A percentile compares a stretch with the other conserved stretches of the same genome.
Evolutionary conservation across 2,113 vertebrate species (phyloP).

Genomic region (Ia io): DNA sequence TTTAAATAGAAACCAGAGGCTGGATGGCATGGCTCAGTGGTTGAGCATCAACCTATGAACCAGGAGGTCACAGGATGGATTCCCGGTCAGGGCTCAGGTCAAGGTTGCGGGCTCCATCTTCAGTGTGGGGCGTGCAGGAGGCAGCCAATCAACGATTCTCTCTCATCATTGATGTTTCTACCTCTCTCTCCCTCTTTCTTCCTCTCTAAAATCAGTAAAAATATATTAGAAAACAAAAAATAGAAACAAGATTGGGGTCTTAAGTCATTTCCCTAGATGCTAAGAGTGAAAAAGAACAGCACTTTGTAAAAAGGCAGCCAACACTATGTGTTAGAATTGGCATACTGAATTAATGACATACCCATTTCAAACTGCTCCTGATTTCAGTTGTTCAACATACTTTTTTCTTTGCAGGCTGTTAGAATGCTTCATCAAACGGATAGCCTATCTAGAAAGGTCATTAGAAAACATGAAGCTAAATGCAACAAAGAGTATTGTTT

Average conservation of each 20-base stretch:
- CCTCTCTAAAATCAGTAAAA: too few species aligned
- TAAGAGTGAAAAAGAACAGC: neutral
- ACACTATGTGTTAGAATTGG: neutral
- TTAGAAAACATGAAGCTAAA: constrained; percentile 10
- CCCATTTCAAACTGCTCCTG: neutral
- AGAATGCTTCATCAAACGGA: neutral
- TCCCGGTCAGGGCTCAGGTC: too few species aligned
- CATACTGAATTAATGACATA: neutral
- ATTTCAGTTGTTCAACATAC: neutral
- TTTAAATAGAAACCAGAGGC: neutral
- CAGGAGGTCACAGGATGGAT: too few species aligned
- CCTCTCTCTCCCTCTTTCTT: too few species aligned
- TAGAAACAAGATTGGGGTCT: neutral
- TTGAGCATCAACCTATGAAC: too few species aligned
- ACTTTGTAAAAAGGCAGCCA: neutral
- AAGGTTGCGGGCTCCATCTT: too few species aligned
- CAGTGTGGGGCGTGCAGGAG: too few species aligned
- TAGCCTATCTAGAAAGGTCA: neutral
- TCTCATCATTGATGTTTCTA: too few species aligned
- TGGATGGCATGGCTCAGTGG: too few species aligned
- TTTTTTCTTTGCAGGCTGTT: neutral
- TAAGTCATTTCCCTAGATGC: neutral
- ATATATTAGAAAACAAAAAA: neutral
- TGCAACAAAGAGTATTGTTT: neutral
- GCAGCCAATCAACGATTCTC: too few species aligned